phyloP scores from a whole-genome alignment of 2,113 vertebrate genomes.

The Hoplias malabaricus region DNA sequence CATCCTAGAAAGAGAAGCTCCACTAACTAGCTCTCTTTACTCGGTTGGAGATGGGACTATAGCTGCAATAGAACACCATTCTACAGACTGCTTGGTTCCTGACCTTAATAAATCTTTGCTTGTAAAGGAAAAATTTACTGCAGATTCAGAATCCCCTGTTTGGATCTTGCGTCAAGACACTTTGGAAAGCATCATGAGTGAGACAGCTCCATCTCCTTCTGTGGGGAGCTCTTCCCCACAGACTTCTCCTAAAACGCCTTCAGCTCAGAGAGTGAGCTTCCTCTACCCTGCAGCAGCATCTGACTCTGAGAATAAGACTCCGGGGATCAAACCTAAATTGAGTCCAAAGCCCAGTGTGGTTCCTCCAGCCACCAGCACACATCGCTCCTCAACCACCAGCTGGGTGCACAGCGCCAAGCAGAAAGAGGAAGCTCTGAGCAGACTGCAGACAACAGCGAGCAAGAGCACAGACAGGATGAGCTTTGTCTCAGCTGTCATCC shows the following conservation, averaged over 20 bases:
- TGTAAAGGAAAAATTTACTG: not conserved
- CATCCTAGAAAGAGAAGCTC: not conserved
- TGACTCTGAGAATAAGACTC: not conserved
- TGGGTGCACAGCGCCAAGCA: conserved; percentile 54
- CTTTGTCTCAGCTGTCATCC: conserved; percentile 58
- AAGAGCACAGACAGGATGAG: conserved; percentile 46
- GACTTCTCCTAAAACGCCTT: not conserved
- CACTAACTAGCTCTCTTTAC: not conserved
- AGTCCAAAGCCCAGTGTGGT: conserved; percentile 23
- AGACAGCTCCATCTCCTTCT: conserved; percentile 30
- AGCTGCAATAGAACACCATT: not conserved
- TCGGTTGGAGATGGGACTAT: not conserved
- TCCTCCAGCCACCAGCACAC: conserved; percentile 24
- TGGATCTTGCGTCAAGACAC: conserved; percentile 41
- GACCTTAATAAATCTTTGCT: not conserved
- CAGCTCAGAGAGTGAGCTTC: conserved; percentile 38
- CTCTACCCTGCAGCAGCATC: conserved; percentile 35
- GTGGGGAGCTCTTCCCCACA: conserved; percentile 13
- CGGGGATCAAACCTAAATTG: conserved; percentile 14
- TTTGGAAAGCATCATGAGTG: conserved; percentile 48
- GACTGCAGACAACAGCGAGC: conserved; percentile 25
- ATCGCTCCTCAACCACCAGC: conserved; percentile 24
- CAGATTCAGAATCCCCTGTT: not conserved
- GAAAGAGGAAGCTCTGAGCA: conserved; percentile 48
- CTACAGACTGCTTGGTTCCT: conserved; percentile 11